Percentiles rank a stretch among this genome's conserved stretches.
These are phyloP conservation scores for Tenthredo amoena DNA, from an alignment of 2,888 invertebrate species.

Conservation along the genomic window DNA sequence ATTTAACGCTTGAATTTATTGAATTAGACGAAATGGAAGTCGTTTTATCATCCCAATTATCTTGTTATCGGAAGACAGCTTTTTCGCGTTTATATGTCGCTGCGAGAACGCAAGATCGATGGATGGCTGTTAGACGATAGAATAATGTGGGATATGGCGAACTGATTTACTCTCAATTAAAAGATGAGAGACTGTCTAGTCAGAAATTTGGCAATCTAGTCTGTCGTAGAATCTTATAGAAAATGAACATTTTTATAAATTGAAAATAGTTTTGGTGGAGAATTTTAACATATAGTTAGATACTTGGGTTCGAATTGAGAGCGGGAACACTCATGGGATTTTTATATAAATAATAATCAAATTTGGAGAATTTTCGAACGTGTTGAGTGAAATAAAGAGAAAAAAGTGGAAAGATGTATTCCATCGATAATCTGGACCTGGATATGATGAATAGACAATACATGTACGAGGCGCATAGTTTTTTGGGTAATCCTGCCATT, in stretches of 20 bases:
- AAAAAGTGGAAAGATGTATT: conserved; percentile 79
- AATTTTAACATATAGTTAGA: neutral
- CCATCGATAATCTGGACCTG: conserved; percentile 85
- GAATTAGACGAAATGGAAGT: neutral
- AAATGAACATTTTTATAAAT: too few relatives aligned
- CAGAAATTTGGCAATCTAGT: neutral
- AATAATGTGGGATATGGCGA: neutral
- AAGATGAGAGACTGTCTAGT: neutral
- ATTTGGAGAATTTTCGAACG: neutral
- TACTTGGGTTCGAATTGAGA: neutral
- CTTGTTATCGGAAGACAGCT: neutral
- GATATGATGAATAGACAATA: conserved; percentile 86
- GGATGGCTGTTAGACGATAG: neutral
- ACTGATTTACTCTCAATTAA: neutral
- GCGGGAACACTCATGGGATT: neutral
- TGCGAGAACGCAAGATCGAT: neutral
- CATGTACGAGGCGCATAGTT: conserved; percentile 80
- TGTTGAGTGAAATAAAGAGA: neutral
- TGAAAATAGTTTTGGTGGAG: neutral
- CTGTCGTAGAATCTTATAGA: neutral
- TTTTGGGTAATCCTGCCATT: conserved; percentile 76
- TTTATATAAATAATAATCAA: neutral
- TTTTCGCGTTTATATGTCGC: neutral
- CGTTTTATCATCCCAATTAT: neutral
- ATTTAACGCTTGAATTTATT: neutral